Evolutionary conservation across 1,140 invertebrate species (phyloP).

Genomic region (Drosophila takahashii): DNA sequence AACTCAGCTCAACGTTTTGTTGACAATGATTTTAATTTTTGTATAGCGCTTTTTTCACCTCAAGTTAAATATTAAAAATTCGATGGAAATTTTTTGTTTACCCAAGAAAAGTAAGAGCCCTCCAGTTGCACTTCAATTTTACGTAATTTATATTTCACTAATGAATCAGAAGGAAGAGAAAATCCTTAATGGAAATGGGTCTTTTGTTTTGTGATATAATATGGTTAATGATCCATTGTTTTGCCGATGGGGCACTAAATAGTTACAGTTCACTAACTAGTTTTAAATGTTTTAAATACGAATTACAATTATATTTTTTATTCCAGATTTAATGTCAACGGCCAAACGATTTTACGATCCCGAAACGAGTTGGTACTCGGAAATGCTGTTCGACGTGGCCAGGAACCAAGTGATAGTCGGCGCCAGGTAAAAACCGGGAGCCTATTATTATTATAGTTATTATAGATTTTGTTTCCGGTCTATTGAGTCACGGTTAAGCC

Average conservation of each 20-base stretch:
- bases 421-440: conserved; percentile 88
- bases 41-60: conserved; percentile 8
- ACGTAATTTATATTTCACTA: background rate
- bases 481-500: conserved; percentile 44
- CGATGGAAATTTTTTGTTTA: conserved; percentile 31
- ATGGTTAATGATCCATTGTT: background rate
- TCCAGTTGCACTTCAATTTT: conserved; percentile 13
- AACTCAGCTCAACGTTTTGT: conserved; percentile 64
- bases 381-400: conserved; percentile 92
- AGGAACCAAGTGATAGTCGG: conserved; percentile 93
- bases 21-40: conserved; percentile 62
- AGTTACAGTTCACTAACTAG: background rate
- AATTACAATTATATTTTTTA: conserved; percentile 2
- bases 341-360: conserved; percentile 88
- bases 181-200: background rate
- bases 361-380: conserved; percentile 89
- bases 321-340: conserved; percentile 86
- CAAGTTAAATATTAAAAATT: conserved; percentile 43
- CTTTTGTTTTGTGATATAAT: background rate
- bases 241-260: background rate
- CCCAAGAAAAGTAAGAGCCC: conserved; percentile 8
- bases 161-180: background rate
- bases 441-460: conserved; percentile 9
- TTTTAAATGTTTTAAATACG: background rate
- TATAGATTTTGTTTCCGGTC: conserved; percentile 23